phyloP scores from a whole-genome alignment of 2,113 vertebrate species.

The Pseudopipra pipra region DNA sequence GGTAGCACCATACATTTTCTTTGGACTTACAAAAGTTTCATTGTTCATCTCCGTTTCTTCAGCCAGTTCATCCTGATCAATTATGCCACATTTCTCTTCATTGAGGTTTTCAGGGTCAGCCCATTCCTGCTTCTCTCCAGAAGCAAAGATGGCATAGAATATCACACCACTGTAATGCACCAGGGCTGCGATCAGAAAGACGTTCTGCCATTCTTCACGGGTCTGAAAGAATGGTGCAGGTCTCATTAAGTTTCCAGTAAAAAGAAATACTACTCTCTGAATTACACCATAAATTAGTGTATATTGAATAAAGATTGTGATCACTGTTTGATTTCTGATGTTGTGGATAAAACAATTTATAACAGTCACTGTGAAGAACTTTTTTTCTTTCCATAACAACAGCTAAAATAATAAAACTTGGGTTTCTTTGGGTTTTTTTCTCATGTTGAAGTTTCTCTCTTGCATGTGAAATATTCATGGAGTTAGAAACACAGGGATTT shows the following conservation, averaged over 20 bases:
- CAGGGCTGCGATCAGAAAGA: constrained; percentile 92
- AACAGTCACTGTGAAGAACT: neutral
- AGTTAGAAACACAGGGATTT: neutral
- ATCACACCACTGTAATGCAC: constrained; percentile 95
- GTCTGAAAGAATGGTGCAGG: constrained; percentile 76
- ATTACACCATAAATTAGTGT: neutral
- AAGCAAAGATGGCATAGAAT: constrained; percentile 96
- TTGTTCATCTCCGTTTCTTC: constrained; percentile 88
- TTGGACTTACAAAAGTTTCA: constrained; percentile 73
- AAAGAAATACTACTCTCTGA: neutral
- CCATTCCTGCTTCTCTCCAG: constrained; percentile 97
- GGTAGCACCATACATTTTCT: constrained; percentile 88
- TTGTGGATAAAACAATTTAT: neutral
- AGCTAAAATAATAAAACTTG: neutral
- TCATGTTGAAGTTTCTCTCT: neutral
- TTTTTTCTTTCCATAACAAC: neutral
- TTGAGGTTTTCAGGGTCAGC: constrained; percentile 88
- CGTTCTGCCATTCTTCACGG: constrained; percentile 96
- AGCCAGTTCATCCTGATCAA: constrained; percentile 90
- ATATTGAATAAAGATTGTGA: neutral
- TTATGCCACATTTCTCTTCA: constrained; percentile 92
- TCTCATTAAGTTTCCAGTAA: neutral
- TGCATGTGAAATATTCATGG: neutral
- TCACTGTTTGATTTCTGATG: neutral
- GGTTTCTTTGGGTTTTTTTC: neutral